Evolutionary conservation across 2,797 vertebrate genomes (phyloP), one percentile per base, ranked within the genome.

Genomic region (Melanotaenia boesemani): DNA sequence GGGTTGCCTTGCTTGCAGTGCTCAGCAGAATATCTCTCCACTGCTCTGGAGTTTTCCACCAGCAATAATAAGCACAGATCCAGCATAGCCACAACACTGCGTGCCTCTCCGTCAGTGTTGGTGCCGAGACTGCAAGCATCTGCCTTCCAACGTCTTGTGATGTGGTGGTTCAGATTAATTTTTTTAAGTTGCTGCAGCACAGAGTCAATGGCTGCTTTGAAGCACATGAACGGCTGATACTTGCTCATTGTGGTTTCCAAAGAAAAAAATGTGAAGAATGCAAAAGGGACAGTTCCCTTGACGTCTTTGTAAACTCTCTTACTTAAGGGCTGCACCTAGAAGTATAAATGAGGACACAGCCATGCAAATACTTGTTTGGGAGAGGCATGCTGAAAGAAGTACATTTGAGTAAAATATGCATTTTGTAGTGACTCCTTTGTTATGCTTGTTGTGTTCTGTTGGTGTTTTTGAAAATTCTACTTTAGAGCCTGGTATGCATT

Each of bases 11-110:
- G 83, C 81, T n/a, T 89, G 92, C 91, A 87, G 70, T 55, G 88
- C 88, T 94, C 91, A 93, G 92, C 93, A 93, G 83, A 93, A 93
- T 85, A 4, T 75, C 84, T 78, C 86, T 82, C 81, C 79, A 77
- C 70, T 13, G 9, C 83, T 79, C 58, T 77, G 87, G 92, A 87
- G 87, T 86, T 92, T 93, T 93, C 91, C 92, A 91, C 81, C 85
- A 55, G 78, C 66, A 60, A 77, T 82, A 87, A 86, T 75, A 71
- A 84, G 75, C 69, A 2, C 26, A 52, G 65, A 70, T 52, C 61
- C 63, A 76, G 81, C 11, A 4, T 2, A 67, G 80, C 83, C 80
- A 48, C 83, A 44, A 15, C 13, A 61, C 65, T 48, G 71, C 70
- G 32, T 57, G 76, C 64, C 76, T 76, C 52, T 63, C 70, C 67